Evolutionary conservation across 2,113 vertebrate genomes (phyloP).

Genomic region (Brevimyrus niger): DNA sequence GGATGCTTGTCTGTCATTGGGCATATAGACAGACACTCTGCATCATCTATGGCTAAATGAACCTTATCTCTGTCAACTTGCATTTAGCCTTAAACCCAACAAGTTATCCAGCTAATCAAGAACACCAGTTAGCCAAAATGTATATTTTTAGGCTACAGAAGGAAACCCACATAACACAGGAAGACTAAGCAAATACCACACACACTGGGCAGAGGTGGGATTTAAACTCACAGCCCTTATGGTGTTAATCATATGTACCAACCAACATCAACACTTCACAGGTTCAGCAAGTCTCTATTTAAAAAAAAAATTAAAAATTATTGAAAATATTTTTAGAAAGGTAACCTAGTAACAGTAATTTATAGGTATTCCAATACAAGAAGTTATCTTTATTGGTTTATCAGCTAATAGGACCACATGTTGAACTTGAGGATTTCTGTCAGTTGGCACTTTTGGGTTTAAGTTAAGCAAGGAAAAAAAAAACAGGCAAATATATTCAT

Average conservation of each 20-base stretch:
- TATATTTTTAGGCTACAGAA: not conserved
- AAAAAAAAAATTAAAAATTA: not conserved
- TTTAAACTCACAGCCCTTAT: not conserved
- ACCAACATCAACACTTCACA: not conserved
- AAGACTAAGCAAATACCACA: not conserved
- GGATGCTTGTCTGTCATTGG: not conserved
- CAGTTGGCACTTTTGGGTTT: not conserved
- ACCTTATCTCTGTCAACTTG: not conserved
- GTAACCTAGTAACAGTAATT: not conserved
- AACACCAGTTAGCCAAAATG: not conserved
- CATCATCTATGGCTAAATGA: not conserved
- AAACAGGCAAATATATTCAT: not conserved
- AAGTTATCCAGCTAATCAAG: not conserved
- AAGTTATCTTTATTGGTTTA: not conserved
- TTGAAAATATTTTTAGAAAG: not conserved
- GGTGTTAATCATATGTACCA: not conserved
- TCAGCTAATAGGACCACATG: not conserved
- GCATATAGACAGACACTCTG: not conserved
- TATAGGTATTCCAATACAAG: not conserved
- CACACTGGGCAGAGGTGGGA: not conserved
- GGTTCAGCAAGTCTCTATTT: not conserved
- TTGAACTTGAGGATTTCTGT: not conserved
- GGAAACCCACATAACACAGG: not conserved
- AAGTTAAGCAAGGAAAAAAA: not conserved
- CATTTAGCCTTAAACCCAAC: not conserved